Base-by-base conservation (phyloP, 2,888 invertebrate genomes). In the Sphecodes monilicornis region DNA sequence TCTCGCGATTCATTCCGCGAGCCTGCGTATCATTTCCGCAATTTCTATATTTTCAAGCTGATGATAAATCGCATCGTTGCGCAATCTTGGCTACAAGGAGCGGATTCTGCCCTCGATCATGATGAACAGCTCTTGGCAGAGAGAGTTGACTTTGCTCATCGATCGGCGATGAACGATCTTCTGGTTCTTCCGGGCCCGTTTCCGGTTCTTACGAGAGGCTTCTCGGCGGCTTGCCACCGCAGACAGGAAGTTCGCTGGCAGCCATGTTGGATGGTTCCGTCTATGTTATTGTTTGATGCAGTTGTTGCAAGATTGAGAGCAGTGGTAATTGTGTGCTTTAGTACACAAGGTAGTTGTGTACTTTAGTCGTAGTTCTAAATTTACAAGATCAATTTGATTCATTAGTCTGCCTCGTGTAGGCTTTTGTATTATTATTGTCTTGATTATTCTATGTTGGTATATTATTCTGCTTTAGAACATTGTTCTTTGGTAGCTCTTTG, bases 21-120 rank as follows among this genome's bases (percentile, higher is more conserved):
- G 6, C 57, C n/a, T 36, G 26, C 36, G 78, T 73, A 82, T 74
- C 64, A 43, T 68, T 26, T 46, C 16, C 32, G 39, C 26, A 36
- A 73, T 79, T 54, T 70, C 13, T n/a, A 5, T 39, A 46, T 64
- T 73, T 77, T 50, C 71, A 6, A 13, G 6, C 16, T 22, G 32
- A 32, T 1, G 64, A 76, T 71, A 54, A 80, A 71, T 64, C n/a
- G 26, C 68, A 22, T 8, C 54, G 81, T 54, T 66, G 29, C 75
- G 64, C 43, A 76, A 80, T 76, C 71, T 64, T 76, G 81, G 76
- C 68, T 13, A 22, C 22, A 13, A 8, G 39, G 39, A n/a, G 6
- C 6, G 66, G 50, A 39, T 22, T 54, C 13, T 57, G 57, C 13
- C 2, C 29, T 60, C 60, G 60, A 29, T 60, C 16, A 29, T 29